phyloP scores from a whole-genome alignment of 2,888 invertebrate species.

The Epinotia demarniana region DNA sequence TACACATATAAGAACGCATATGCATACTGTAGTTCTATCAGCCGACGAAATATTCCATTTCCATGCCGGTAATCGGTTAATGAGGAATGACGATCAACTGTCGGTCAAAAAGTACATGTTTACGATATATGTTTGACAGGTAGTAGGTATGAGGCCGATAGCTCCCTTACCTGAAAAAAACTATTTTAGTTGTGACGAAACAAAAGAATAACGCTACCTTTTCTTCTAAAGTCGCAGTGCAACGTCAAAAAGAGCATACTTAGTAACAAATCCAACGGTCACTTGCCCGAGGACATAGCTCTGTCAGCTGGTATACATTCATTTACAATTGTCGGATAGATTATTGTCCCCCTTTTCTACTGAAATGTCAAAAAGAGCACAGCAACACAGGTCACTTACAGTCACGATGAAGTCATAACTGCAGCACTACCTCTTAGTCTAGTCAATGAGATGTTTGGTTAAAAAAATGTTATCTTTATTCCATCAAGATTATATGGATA shows the following conservation, averaged over 20 bases:
- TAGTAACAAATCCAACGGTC: neutral
- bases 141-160: too few relatives aligned
- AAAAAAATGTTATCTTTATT: too few relatives aligned
- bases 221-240: neutral
- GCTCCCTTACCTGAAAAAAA: too few relatives aligned
- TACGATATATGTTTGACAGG: too few relatives aligned
- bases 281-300: neutral
- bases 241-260: neutral
- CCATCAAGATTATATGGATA: too few relatives aligned
- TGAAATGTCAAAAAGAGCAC: constrained; percentile 31
- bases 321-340: neutral
- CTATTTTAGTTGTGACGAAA: too few relatives aligned
- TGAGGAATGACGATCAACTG: too few relatives aligned
- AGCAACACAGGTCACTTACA: constrained; percentile 58
- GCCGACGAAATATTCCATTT: too few relatives aligned
- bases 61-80: too few relatives aligned
- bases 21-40: too few relatives aligned
- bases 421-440: constrained; percentile 56
- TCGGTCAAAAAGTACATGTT: too few relatives aligned
- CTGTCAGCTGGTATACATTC: neutral
- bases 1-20: too few relatives aligned
- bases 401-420: constrained; percentile 70
- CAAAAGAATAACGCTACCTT: neutral
- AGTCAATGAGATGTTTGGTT: neutral
- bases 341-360: constrained; percentile 17